Base-by-base conservation (phyloP, 2,113 vertebrate genomes). In the Xerus inauris region DNA sequence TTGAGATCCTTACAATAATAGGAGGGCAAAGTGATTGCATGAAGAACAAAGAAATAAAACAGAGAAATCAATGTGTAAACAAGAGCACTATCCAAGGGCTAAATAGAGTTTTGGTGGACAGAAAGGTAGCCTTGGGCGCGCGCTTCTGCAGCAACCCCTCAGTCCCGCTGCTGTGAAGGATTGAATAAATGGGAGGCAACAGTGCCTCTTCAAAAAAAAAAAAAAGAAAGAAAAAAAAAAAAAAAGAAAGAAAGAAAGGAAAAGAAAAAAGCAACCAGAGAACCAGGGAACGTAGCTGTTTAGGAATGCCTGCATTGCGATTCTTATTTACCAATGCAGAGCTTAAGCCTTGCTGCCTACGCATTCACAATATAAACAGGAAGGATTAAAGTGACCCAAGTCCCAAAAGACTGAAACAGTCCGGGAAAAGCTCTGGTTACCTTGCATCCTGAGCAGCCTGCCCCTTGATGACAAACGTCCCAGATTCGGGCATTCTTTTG, bases 401-500 rank as follows among this genome's bases (percentile, higher is more conserved):
- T 72, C 94, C 97, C 95, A 19, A 81, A 83, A 89, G 87, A 54
- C 83, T 40, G 91, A 49, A 87, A 89, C 89, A 64, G 85, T 20
- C 82, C 40, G 59, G 91, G 96, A 47, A 0, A 91, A 40, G 85
- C 91, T 97, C 97, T 32, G 89, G 92, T 54, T 91, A 86, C 96
- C 14, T 91, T 22, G 24, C 72, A 16, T 90, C 91, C 84, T 40
- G 49, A 96, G 94, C 94, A 97, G 95, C 94, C 75, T 83, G 96
- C 92, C 96, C 92, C 95, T 89, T n/a, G 95, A 83, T 73, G 96
- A 94, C 96, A 97, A 97, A 89, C 0, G 0, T 89, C 85, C 0
- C 1, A 94, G 92, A 89, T 76, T 79, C 93, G 94, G 92, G 71
- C 59, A 69, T 77, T 96, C 79, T 96, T 98, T 96, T 97, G 93